These are phyloP conservation scores for Magallana ariakensis DNA, from an alignment of 1,140 invertebrate species.

Conservation along the genomic window DNA sequence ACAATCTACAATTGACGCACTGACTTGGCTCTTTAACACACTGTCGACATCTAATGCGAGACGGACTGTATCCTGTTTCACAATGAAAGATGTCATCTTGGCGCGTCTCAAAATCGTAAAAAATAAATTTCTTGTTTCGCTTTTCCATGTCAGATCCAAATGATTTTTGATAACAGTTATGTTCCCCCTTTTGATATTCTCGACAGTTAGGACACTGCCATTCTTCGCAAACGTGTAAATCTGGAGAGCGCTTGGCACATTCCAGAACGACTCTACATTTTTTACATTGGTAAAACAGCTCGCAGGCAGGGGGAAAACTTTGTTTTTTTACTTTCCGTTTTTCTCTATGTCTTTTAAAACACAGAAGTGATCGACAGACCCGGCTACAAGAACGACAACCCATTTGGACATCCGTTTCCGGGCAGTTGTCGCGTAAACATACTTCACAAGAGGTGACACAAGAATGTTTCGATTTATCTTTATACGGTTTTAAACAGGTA, in stretches of 20 bases:
- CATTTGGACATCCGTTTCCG: neutral
- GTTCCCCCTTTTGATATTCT: conserved; percentile 29
- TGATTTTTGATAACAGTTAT: conserved; percentile 43
- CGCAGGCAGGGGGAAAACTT: conserved; percentile 8
- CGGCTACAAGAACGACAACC: conserved; percentile 35
- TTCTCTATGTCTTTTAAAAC: conserved; percentile 36
- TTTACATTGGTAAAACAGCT: conserved; percentile 40
- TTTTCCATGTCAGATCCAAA: neutral
- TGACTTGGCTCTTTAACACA: too few relatives aligned
- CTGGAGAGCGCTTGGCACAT: neutral
- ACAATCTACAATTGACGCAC: too few relatives aligned
- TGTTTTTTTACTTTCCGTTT: neutral
- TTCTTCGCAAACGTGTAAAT: conserved; percentile 43
- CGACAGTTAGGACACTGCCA: conserved; percentile 37
- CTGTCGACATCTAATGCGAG: too few relatives aligned
- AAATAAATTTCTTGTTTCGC: too few relatives aligned
- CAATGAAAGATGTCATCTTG: too few relatives aligned
- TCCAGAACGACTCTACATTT: conserved; percentile 39
- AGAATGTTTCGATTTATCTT: conserved; percentile 23
- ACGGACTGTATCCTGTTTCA: too few relatives aligned
- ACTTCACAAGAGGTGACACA: conserved; percentile 33
- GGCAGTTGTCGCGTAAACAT: conserved; percentile 25
- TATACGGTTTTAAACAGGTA: conserved; percentile 44
- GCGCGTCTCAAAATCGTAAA: too few relatives aligned
- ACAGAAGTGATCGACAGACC: conserved; percentile 23